Percentiles rank a stretch among this genome's conserved stretches.
These are phyloP conservation scores for Drosophila simulans DNA, from an alignment of 1,140 invertebrate genomes.

Conservation along the genomic window DNA sequence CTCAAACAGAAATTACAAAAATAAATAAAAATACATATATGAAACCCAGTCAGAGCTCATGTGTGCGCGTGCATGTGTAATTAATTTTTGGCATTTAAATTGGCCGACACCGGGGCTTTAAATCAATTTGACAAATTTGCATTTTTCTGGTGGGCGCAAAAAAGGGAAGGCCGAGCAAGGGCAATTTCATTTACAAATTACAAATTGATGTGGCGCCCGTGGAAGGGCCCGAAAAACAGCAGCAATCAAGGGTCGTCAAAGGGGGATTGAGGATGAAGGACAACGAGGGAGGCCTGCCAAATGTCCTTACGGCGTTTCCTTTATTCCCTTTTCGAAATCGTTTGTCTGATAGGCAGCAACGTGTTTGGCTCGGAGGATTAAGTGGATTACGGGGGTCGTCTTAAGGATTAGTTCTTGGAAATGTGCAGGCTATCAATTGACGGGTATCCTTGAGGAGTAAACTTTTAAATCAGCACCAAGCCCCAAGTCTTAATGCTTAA, in stretches of 20 bases:
- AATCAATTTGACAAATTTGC: constrained; percentile 80
- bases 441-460: constrained; percentile 8
- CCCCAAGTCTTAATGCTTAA: constrained; percentile 8
- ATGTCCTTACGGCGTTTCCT: constrained; percentile 22
- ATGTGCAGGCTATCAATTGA: constrained; percentile 23
- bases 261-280: neutral
- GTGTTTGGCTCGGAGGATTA: constrained; percentile 44
- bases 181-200: constrained; percentile 81
- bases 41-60: constrained; percentile 11
- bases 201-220: constrained; percentile 66
- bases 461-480: constrained; percentile 11
- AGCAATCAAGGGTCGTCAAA: constrained; percentile 25
- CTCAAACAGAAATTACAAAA: neutral
- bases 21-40: neutral
- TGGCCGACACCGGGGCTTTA: constrained; percentile 69
- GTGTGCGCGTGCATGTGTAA: constrained; percentile 62
- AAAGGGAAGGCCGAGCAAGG: constrained; percentile 41
- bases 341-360: constrained; percentile 40
- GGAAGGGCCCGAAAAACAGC: constrained; percentile 30
- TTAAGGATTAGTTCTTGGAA: constrained; percentile 40
- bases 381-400: constrained; percentile 49
- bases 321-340: constrained; percentile 31
- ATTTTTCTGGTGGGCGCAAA: constrained; percentile 52
- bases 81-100: constrained; percentile 76
- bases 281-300: constrained; percentile 22